These are phyloP conservation scores for Aphaenogaster floridana DNA, from an alignment of 1,140 invertebrate genomes.

Conservation along the genomic window DNA sequence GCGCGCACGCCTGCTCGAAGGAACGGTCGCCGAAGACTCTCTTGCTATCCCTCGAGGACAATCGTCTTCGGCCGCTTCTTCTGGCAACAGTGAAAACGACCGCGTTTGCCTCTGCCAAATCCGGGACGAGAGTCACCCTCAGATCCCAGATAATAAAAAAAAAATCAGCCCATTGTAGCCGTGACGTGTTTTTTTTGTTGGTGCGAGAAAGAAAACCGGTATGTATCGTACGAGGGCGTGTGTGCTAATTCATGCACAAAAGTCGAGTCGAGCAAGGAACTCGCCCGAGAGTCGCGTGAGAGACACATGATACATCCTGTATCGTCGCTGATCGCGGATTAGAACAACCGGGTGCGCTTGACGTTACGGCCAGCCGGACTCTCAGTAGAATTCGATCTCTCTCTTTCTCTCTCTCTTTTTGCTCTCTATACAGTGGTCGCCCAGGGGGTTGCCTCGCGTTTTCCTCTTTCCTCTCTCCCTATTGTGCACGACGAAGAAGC, in stretches of 20 bases:
- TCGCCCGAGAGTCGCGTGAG: slow-evolving; percentile 9
- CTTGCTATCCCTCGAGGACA: not conserved
- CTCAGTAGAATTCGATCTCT: not conserved
- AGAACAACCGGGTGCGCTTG: slow-evolving; percentile 28
- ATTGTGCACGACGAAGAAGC: slow-evolving; percentile 44
- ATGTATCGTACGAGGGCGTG: not conserved
- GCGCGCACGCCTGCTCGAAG: slow-evolving; percentile 3
- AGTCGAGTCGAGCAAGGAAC: not conserved
- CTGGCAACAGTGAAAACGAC: slow-evolving; percentile 14
- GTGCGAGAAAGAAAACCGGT: not conserved
- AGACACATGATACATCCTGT: not conserved
- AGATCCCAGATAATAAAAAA: slow-evolving; percentile 74
- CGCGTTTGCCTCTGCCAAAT: slow-evolving; percentile 52
- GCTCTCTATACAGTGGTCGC: slow-evolving; percentile 11
- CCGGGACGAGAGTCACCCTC: slow-evolving; percentile 63
- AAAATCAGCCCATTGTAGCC: slow-evolving; percentile 83
- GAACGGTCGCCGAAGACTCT: not conserved
- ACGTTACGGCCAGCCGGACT: slow-evolving; percentile 57
- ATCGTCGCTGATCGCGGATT: slow-evolving; percentile 5
- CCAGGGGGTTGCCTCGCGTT: slow-evolving; percentile 1
- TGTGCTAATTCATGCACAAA: not conserved
- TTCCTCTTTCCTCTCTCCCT: not conserved
- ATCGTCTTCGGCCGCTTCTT: slow-evolving; percentile 24
- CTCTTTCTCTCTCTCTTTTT: not conserved
- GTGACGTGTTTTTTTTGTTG: slow-evolving; percentile 82